Conservation (phyloP, 30 jellyfish, hydroid and myxozoan species). For the Mastigias papua region DNA sequence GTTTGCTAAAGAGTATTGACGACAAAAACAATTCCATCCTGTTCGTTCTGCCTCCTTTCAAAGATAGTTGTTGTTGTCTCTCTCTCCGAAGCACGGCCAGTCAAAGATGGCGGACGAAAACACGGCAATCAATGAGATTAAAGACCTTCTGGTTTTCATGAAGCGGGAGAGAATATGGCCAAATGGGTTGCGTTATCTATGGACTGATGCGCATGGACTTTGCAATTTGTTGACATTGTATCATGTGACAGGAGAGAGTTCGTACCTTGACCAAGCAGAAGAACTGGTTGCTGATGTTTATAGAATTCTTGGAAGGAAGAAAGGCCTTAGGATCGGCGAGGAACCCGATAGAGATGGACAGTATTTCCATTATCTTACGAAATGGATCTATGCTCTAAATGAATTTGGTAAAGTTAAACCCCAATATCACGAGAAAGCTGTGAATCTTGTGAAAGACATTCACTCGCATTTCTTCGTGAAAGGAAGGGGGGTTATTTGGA, state of each 20-base stretch:
- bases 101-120: slow-evolving; percentile 50
- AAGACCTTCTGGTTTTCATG: slow-evolving; percentile 26
- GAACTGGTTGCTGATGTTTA: slow-evolving; percentile 9
- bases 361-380: slow-evolving; percentile 56
- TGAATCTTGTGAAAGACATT: slow-evolving; percentile 33
- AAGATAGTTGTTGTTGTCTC: too few relatives aligned
- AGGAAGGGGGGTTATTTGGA: slow-evolving; percentile 62
- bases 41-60: slow-evolving; percentile 3
- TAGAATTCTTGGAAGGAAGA: slow-evolving; percentile 30
- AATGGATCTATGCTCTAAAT: slow-evolving; percentile 60
- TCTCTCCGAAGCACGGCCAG: too few relatives aligned
- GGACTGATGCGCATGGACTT: slow-evolving; percentile 65
- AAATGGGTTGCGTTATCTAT: slow-evolving; percentile 55
- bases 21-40: slow-evolving; percentile 8
- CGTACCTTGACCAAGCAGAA: slow-evolving; percentile 28
- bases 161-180: slow-evolving; percentile 53
- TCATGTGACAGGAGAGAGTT: slow-evolving; percentile 10
- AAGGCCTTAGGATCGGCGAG: slow-evolving; percentile 44
- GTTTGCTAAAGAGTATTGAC: not conserved
- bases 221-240: slow-evolving; percentile 43
- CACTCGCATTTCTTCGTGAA: slow-evolving; percentile 46
- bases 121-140: not conserved
- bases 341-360: slow-evolving; percentile 71
- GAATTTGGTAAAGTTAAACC: slow-evolving; percentile 42
- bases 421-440: slow-evolving; percentile 50